These are phyloP conservation scores for Hydrolagus affinis DNA, from an alignment of 2,113 vertebrate genomes.

Conservation along the genomic window DNA sequence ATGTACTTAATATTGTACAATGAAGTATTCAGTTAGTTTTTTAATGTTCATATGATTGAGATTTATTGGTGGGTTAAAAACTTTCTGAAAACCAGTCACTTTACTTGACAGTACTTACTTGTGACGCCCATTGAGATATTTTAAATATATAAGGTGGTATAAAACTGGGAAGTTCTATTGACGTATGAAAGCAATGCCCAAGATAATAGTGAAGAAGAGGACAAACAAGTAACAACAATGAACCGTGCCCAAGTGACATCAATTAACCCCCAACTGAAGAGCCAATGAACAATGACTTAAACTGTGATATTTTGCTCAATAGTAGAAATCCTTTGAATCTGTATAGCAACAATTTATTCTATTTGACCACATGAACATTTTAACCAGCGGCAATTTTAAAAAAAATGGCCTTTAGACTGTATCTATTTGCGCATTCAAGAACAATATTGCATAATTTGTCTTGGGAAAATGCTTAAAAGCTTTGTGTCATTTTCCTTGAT, in stretches of 20 bases:
- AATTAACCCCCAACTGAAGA: conserved; percentile 3
- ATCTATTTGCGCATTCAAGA: conserved; percentile 53
- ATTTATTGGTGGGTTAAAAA: no score
- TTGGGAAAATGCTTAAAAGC: conserved; percentile 71
- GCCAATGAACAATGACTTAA: not conserved
- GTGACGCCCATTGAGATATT: no score
- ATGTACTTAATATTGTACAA: no score
- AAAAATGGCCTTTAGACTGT: conserved; percentile 58
- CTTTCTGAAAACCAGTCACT: no score
- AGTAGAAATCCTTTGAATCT: not conserved
- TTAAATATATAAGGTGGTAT: no score
- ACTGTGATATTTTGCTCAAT: not conserved
- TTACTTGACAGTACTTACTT: no score
- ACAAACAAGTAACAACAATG: not conserved
- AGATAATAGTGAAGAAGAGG: conserved; percentile 10
- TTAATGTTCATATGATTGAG: no score
- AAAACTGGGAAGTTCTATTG: no score
- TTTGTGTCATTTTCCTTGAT: conserved; percentile 67
- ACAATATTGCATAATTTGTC: conserved; percentile 61
- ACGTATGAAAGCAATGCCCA: conserved; percentile 3
- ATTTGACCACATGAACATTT: conserved; percentile 45
- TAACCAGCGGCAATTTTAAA: conserved; percentile 52
- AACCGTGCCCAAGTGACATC: not conserved
- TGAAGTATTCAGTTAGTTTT: no score
- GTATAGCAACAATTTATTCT: conserved; percentile 68